Evolutionary conservation across 1,140 invertebrate species (phyloP).

Genomic region (Vollenhovia emeryi): DNA sequence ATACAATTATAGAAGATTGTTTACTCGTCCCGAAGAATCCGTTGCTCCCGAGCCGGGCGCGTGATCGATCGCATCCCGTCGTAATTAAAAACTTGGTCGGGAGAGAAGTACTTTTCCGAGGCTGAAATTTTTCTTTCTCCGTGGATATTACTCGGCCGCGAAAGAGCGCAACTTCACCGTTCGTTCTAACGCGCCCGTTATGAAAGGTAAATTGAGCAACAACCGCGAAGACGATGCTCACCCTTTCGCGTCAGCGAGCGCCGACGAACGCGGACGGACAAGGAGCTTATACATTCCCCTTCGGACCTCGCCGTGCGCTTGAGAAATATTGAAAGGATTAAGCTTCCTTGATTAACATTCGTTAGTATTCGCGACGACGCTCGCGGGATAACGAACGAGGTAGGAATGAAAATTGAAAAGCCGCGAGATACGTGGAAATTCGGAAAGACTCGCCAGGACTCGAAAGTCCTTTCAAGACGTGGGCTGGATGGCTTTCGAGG

Average conservation of each 20-base stretch:
- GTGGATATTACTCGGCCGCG: slow-evolving; percentile 10
- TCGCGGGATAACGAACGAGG: slow-evolving; percentile 35
- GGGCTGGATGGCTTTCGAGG: background rate
- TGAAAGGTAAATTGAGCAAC: slow-evolving; percentile 55
- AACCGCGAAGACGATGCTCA: slow-evolving; percentile 10
- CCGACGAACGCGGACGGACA: background rate
- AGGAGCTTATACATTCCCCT: slow-evolving; percentile 6
- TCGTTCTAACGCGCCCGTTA: slow-evolving; percentile 11
- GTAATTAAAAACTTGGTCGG: slow-evolving; percentile 65
- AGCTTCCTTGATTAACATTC: slow-evolving; percentile 46
- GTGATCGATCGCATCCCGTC: slow-evolving; percentile 45
- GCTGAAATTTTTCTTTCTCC: slow-evolving; percentile 32
- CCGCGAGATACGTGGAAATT: slow-evolving; percentile 10
- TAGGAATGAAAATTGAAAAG: slow-evolving; percentile 30
- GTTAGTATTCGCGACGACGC: slow-evolving; percentile 28
- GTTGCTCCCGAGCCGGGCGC: slow-evolving; percentile 33
- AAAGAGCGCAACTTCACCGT: slow-evolving; percentile 31
- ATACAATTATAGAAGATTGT: slow-evolving; percentile 67
- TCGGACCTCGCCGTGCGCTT: background rate
- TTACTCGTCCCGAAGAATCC: slow-evolving; percentile 45
- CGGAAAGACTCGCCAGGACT: background rate
- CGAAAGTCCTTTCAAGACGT: background rate
- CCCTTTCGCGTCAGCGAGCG: slow-evolving; percentile 15
- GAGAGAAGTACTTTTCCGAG: slow-evolving; percentile 21
- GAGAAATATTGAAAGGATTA: slow-evolving; percentile 48